Evolutionary conservation across 2,888 invertebrate species (phyloP).

Genomic region (Entomobrya proxima): DNA sequence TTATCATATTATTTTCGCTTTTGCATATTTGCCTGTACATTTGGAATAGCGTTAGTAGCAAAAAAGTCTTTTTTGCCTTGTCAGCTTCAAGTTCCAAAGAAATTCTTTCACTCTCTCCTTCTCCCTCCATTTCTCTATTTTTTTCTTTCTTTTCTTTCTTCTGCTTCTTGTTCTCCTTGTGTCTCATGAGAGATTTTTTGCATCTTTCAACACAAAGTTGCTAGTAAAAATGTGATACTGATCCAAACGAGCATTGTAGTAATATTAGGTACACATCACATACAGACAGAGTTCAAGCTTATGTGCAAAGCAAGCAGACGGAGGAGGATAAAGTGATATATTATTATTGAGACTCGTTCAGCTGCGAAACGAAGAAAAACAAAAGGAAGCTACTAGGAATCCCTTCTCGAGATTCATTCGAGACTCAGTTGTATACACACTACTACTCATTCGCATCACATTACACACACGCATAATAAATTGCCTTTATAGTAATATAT

Average conservation of each 20-base stretch:
- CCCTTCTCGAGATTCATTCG: not conserved
- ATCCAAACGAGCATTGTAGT: not conserved
- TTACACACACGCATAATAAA: slow-evolving; percentile 47
- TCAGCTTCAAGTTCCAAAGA: slow-evolving; percentile 9
- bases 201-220: slow-evolving; percentile 24
- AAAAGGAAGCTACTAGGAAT: slow-evolving; percentile 32
- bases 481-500: slow-evolving; percentile 27
- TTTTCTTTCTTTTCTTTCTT: not conserved
- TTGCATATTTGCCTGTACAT: not conserved
- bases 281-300: not conserved
- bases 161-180: not conserved
- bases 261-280: slow-evolving; percentile 12
- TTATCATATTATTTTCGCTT: not conserved
- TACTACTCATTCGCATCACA: not conserved
- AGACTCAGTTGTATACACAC: slow-evolving; percentile 7
- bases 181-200: not conserved
- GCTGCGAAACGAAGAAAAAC: slow-evolving; percentile 47
- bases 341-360: slow-evolving; percentile 42
- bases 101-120: slow-evolving; percentile 22
- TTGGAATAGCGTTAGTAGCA: no score
- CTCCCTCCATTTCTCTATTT: slow-evolving; percentile 2
- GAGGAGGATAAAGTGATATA: slow-evolving; percentile 42
- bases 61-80: not conserved
- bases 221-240: slow-evolving; percentile 33
- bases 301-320: slow-evolving; percentile 1